A percentile compares a stretch with the other conserved stretches of the same genome.
Conservation (phyloP, 1,140 invertebrate species). For the roundworm (Caenorhabditis elegans) region DNA sequence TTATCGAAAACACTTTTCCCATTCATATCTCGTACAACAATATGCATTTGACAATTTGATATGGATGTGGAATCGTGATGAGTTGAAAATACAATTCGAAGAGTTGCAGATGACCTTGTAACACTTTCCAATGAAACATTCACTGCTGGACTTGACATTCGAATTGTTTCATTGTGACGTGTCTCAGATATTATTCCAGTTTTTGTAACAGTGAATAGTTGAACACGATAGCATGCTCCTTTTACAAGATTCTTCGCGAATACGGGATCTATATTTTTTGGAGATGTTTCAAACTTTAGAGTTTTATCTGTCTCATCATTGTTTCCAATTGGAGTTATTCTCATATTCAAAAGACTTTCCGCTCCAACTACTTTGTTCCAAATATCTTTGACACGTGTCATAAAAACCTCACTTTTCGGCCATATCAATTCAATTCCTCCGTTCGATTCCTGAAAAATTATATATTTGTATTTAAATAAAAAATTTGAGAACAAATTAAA, state of each 20-base stretch:
- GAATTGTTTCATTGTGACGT: constrained; percentile 55
- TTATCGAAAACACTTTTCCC: constrained; percentile 45
- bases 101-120: constrained; percentile 47
- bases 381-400: constrained; percentile 55
- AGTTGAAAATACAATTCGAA: constrained; percentile 2
- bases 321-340: constrained; percentile 50
- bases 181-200: constrained; percentile 63
- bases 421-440: constrained; percentile 51
- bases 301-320: constrained; percentile 22
- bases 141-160: constrained; percentile 54
- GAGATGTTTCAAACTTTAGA: constrained; percentile 54
- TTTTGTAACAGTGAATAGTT: constrained; percentile 63
- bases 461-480: background rate
- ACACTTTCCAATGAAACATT: constrained; percentile 56
- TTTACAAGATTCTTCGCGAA: constrained; percentile 50
- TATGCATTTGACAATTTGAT: constrained; percentile 27
- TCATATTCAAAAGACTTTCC: constrained; percentile 58
- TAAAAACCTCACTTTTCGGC: constrained; percentile 55
- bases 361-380: constrained; percentile 59
- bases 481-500: too few relatives aligned
- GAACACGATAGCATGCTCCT: constrained; percentile 62
- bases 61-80: constrained; percentile 28
- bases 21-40: constrained; percentile 46
- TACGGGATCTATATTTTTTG: constrained; percentile 46
- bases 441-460: constrained; percentile 37